Evolutionary conservation across 2,113 vertebrate genomes (phyloP), one percentile per base, ranked within the genome.

Genomic region (Silurus glanis): DNA sequence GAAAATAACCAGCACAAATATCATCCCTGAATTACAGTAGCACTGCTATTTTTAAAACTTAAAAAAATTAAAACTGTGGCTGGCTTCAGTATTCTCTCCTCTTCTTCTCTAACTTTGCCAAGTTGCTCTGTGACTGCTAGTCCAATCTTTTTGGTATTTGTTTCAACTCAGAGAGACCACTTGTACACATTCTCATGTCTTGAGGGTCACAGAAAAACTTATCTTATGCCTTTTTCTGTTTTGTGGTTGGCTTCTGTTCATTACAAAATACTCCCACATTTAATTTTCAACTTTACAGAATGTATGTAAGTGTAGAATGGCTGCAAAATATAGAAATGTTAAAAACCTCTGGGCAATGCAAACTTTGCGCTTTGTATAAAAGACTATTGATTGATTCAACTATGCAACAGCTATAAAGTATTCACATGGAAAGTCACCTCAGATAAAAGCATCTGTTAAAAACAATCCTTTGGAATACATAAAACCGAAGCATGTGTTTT

Each of bases 1-100:
- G 37, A 51, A 82, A 82, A 49, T 49, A 82, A 17, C 21, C 45
- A n/a, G 59, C 80, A 62, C 58, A 81, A 23, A 59, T 61, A 45
- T 80, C 28, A 58, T 37, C 21, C 5, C 37, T 47, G 37, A 81
- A 12, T 49, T 81, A 37, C 37, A 37, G 37, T 37, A 23, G 9
- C 37, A 8, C 9, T 13, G 37, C 37, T 81, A 47, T 21, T 64
- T 13, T 81, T 23, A 62, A 49, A 81, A 81, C 59, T 47, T 64
- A n/a, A n/a, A n/a, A n/a, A n/a, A n/a, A 49, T 80, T 80, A 80
- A 80, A 80, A 56, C 55, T 37, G n/a, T 25, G 1, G 2, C n/a
- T 9, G n/a, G 25, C 76, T 58, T 37, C n/a, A 80, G 3, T 6
- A 16, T 25, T 79, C 25, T 19, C 13, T 80, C 4, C 53, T 37